Base-by-base conservation (phyloP, 2,888 invertebrate species). In the Coremacera marginata region DNA sequence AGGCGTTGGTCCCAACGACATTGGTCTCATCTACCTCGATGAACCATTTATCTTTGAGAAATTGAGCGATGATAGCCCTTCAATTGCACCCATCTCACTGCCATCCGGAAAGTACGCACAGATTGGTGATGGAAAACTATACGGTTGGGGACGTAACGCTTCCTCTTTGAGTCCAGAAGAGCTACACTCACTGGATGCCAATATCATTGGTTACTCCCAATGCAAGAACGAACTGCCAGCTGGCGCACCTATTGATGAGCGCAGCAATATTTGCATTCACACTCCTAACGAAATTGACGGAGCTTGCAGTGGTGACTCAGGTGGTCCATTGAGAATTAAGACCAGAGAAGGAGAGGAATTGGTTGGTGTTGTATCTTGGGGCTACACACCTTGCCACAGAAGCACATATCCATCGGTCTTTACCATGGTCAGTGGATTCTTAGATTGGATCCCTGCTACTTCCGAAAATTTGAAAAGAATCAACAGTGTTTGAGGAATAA, bases 281-380 rank as follows among this genome's bases (percentile, higher is more conserved):
- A 86, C 82, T 4, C 31, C 76, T 7, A 89, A 88, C 11, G 86
- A 84, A 1, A 60, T 82, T 70, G 88, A 87, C 34, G 89, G 90
- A 1, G 31, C 65, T 7, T 72, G 72, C 62, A 62, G 16, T 16
- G 60, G 44, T 44, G 72, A 72, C 49, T 72, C 72, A n/a, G 88
- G 88, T 62, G 88, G 88, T 16, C 89, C 89, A 1, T 72, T 89
- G 80, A 81, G 86, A 3, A 78, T 57, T 57, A 49, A 65, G 19
- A 80, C 74, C 3, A 0, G 65, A 11, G 80, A 78, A 1, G 71
- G 27, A n/a, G 63, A 16, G 34, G 78, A 84, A 44, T 82, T 79
- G 77, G 81, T 90, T 34, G 91, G 91, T 76, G 84, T 91, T 75
- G 91, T 91, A 14, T 91, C 91, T 34, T 91, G 91, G 91, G 91